Conservation (phyloP, 1,140 invertebrate genomes). For the Drosophila simulans region DNA sequence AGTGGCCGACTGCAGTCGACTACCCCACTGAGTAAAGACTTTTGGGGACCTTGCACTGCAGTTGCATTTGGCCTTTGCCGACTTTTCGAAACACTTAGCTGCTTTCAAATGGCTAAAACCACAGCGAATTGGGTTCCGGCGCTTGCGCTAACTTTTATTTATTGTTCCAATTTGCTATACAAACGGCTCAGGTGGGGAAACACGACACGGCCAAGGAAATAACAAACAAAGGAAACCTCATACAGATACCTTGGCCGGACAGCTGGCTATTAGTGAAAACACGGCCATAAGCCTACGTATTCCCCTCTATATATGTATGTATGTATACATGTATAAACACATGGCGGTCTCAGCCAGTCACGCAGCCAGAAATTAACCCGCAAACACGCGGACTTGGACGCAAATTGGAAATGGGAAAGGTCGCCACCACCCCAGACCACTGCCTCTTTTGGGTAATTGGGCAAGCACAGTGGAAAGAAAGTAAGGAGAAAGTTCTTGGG, state of each 20-base stretch:
- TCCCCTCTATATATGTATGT: neutral
- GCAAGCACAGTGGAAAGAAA: conserved; percentile 21
- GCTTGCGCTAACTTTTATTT: conserved; percentile 52
- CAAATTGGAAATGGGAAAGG: conserved; percentile 44
- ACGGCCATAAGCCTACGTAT: conserved; percentile 18
- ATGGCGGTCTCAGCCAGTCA: conserved; percentile 40
- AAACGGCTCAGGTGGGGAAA: conserved; percentile 35
- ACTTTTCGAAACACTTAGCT: conserved; percentile 8
- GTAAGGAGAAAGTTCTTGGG: neutral
- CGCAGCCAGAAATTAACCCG: conserved; percentile 55
- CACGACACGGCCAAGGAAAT: conserved; percentile 16
- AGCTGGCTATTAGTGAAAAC: conserved; percentile 36
- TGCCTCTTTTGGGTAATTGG: conserved; percentile 39
- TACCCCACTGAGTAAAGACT: conserved; percentile 3
- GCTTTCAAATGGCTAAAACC: neutral
- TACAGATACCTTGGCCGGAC: conserved; percentile 35
- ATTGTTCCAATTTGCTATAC: conserved; percentile 48
- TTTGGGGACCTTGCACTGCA: conserved; percentile 33
- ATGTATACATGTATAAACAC: conserved; percentile 4
- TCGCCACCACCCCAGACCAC: conserved; percentile 21
- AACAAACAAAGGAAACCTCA: conserved; percentile 27
- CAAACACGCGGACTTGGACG: conserved; percentile 53
- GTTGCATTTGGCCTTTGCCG: conserved; percentile 30
- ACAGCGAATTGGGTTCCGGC: conserved; percentile 21
- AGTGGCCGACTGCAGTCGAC: neutral